Evolutionary conservation across 2,113 vertebrate genomes (phyloP).

Genomic region (Lophotis ruficrista): DNA sequence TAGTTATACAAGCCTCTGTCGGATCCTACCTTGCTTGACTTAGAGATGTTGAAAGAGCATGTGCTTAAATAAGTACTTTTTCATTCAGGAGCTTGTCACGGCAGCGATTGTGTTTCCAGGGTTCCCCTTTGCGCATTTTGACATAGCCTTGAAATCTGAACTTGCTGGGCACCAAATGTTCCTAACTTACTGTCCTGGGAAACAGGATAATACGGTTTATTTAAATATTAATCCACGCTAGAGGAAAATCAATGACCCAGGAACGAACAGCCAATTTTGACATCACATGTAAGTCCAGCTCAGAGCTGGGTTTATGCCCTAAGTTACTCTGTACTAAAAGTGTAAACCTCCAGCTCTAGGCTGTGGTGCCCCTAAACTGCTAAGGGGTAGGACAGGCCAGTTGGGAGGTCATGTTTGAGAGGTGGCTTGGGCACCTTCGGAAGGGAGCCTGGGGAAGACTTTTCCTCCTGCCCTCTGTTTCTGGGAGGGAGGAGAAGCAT

Average conservation of each 20-base stretch:
- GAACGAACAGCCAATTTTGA: not conserved
- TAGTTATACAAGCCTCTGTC: not conserved
- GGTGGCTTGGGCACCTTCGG: not conserved
- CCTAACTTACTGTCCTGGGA: not conserved
- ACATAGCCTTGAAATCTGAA: not conserved
- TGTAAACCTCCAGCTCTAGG: not conserved
- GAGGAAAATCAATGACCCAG: not conserved
- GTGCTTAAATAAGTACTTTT: not conserved
- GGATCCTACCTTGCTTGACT: not conserved
- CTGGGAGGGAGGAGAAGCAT: not conserved
- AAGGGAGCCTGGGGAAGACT: not conserved
- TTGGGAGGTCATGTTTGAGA: not conserved
- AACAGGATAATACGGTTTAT: not conserved
- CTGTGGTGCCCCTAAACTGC: not conserved
- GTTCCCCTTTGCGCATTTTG: not conserved
- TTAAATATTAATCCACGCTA: not conserved
- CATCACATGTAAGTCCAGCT: not conserved
- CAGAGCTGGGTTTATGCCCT: not conserved
- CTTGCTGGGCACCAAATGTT: not conserved
- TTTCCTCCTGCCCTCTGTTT: not conserved
- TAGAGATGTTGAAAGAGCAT: not conserved
- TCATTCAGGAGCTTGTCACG: not conserved
- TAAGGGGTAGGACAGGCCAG: accelerated
- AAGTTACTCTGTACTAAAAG: accelerated
- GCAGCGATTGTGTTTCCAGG: not conserved